Evolutionary conservation across 2,888 invertebrate genomes (phyloP), one percentile per base, ranked within the genome.

Genomic region (Prosapia bicincta): DNA sequence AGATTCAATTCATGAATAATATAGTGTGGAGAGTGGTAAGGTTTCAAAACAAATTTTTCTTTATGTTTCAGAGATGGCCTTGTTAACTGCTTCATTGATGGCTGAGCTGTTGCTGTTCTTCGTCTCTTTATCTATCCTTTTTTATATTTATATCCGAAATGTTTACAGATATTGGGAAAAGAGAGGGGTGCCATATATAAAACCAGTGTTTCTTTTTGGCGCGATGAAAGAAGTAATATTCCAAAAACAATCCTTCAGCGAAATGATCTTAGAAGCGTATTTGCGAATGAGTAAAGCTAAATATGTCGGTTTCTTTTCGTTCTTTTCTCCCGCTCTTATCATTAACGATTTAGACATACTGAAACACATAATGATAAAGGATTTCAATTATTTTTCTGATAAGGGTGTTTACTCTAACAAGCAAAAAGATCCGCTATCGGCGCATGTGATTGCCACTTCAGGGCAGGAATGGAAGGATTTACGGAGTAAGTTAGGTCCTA

Each of bases 141-240:
- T 54, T 20, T 54, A 54, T 20, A n/a, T 54, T 10, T 54, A 54
- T 13, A 69, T 68, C 0, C 25, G 20, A 23, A 0, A 38, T 20
- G 10, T 20, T 2, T 88, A 86, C 80, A 84, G 83, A 0, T 90
- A 90, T 81, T 92, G 92, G 92, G 84, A 86, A 54, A 86, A 85
- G 71, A 86, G 85, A 80, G 88, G 88, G 9, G 87, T 92, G 6
- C 84, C 85, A 0, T 88, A 88, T 32, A 87, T 89, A 0, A 83
- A 85, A 23, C 88, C 90, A 0, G 82, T 82, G n/a, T 88, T 91
- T 78, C 89, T 90, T 0, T 91, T 90, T 80, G 92, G 92, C 0
- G 88, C 90, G 77, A 23, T 73, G 7, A 26, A 9, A 2, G 25
- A 66, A 20, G 26, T 23, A 1, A 20, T 69, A 13, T 9, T 26